Conservation (phyloP, 2,113 vertebrate genomes). For the Catagonus wagneri region DNA sequence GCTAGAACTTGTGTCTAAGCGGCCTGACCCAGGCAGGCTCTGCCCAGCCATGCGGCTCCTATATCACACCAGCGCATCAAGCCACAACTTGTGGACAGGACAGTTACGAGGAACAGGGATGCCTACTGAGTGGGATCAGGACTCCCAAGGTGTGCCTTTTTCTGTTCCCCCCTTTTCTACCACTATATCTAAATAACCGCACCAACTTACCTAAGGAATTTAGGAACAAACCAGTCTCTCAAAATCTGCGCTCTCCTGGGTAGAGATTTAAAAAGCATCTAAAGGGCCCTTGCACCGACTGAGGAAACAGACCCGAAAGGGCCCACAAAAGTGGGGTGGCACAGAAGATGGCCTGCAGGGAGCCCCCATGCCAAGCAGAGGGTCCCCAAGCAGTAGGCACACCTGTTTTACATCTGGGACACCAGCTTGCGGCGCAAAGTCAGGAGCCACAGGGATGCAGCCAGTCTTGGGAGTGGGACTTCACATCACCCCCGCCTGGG, state of each 20-base stretch:
- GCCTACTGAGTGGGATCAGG: neutral
- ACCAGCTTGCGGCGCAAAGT: neutral
- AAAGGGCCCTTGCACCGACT: neutral
- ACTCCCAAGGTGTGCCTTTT: neutral
- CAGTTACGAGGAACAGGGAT: neutral
- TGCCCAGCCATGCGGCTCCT: neutral
- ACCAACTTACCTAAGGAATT: neutral
- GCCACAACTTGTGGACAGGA: neutral
- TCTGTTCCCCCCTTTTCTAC: neutral
- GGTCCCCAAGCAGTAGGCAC: neutral
- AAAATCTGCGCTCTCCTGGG: neutral
- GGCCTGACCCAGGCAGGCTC: neutral
- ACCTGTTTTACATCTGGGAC: neutral
- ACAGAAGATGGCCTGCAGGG: neutral
- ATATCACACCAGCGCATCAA: neutral
- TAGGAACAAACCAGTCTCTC: neutral
- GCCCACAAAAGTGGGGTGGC: neutral
- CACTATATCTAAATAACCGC: neutral
- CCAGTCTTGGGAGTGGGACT: neutral
- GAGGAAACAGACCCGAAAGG: neutral
- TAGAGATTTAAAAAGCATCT: neutral
- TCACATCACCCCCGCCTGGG: rapidly evolving
- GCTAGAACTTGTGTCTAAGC: neutral
- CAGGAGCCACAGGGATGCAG: neutral
- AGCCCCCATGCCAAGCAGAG: no score